These are phyloP conservation scores for Heliornis fulica DNA, from an alignment of 2,113 vertebrate species.

Conservation along the genomic window DNA sequence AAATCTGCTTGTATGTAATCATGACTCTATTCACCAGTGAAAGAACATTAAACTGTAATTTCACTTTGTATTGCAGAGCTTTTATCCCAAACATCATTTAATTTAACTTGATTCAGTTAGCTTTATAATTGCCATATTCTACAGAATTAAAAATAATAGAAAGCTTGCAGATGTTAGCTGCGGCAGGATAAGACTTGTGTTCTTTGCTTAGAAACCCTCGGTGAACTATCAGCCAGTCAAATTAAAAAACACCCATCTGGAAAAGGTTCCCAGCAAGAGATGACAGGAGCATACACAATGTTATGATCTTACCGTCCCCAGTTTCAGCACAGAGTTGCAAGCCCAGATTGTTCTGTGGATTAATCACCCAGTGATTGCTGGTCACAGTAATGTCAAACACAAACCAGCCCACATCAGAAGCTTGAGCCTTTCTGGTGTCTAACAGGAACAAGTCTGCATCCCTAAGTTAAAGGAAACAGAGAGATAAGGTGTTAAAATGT, in stretches of 20 bases:
- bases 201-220: neutral
- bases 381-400: slow-evolving; percentile 97
- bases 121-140: neutral
- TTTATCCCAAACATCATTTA: neutral
- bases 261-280: neutral
- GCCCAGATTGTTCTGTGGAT: slow-evolving; percentile 95
- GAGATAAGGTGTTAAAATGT: neutral
- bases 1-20: neutral
- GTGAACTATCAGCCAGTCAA: neutral
- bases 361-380: slow-evolving; percentile 98
- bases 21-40: neutral
- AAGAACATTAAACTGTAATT: neutral
- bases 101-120: neutral
- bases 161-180: neutral
- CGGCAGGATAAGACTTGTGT: neutral
- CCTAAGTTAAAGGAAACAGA: slow-evolving; percentile 72
- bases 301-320: slow-evolving; percentile 82
- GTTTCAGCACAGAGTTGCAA: slow-evolving; percentile 94
- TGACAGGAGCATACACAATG: fast-evolving
- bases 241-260: neutral
- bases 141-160: neutral
- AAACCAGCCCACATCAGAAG: slow-evolving; percentile 94
- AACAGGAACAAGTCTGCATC: slow-evolving; percentile 95
- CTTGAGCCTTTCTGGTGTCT: slow-evolving; percentile 87
- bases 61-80: neutral